Percentiles rank a stretch among this genome's conserved stretches.
phyloP scores from a whole-genome alignment of 2,113 vertebrate species.

The Suncus etruscus region DNA sequence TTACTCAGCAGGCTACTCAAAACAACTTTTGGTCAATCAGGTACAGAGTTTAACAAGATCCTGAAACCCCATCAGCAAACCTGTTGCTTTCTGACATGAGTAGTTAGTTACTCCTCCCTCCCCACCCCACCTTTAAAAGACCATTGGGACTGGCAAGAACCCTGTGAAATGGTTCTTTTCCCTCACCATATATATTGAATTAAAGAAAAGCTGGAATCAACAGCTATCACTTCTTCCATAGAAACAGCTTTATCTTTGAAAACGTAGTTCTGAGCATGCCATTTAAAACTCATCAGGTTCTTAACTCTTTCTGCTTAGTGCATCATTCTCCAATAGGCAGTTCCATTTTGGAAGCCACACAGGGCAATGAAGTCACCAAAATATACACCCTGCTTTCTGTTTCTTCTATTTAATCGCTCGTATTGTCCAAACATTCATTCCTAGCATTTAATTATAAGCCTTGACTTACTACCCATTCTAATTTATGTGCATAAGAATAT shows the following conservation, averaged over 20 bases:
- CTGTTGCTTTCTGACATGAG: constrained; percentile 82
- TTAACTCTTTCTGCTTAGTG: constrained; percentile 24
- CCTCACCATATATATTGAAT: constrained; percentile 59
- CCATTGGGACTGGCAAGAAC: not conserved
- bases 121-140: constrained; percentile 36
- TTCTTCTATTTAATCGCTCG: not conserved
- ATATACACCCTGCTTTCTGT: not conserved
- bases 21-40: constrained; percentile 84
- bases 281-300: constrained; percentile 44
- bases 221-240: constrained; percentile 34
- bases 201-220: constrained; percentile 53
- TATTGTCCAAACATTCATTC: not conserved
- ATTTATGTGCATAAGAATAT: not conserved
- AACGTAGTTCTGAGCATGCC: not conserved
- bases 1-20: constrained; percentile 87
- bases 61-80: constrained; percentile 84
- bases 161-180: constrained; percentile 64
- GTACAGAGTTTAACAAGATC: constrained; percentile 85
- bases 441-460: not conserved
- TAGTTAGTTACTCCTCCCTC: not conserved
- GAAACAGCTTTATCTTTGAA: constrained; percentile 52
- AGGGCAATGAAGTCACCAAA: not conserved
- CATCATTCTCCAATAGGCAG: not conserved
- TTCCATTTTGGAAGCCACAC: not conserved
- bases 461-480: not conserved